A percentile compares a stretch with the other conserved stretches of the same genome.
These are phyloP conservation scores for Mesochorus sp. DNA, from an alignment of 2,888 invertebrate species.

Conservation along the genomic window DNA sequence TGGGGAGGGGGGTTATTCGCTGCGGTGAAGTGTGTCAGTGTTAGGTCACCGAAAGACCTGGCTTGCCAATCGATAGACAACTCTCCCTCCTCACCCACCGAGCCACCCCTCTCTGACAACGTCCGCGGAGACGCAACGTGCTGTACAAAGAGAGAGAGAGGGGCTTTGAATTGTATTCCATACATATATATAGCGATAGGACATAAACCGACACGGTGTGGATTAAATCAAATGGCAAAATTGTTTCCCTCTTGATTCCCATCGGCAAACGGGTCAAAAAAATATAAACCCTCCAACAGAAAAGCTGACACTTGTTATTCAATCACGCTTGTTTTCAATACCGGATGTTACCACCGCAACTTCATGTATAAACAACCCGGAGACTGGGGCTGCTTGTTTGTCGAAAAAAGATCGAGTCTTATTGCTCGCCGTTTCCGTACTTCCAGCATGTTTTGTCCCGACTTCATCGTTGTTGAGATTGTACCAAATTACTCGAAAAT, in stretches of 20 bases:
- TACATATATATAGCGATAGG: constrained; percentile 27
- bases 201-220: constrained; percentile 23
- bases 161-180: no score
- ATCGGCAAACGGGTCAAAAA: neutral
- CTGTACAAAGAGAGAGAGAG: no score
- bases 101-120: constrained; percentile 27
- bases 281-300: neutral
- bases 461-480: no score
- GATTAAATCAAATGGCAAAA: constrained; percentile 24
- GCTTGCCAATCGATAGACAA: constrained; percentile 77
- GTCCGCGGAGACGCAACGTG: constrained; percentile 38
- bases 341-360: neutral
- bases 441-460: no score
- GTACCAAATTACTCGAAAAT: no score
- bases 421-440: no score
- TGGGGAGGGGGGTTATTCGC: constrained; percentile 41
- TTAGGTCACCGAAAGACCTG: constrained; percentile 76
- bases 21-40: constrained; percentile 79
- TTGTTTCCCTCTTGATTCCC: constrained; percentile 1
- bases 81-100: constrained; percentile 15
- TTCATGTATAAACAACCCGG: neutral
- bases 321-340: constrained; percentile 19
- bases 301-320: constrained; percentile 32
- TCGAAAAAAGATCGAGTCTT: no score
- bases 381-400: constrained; percentile 1